A percentile compares a stretch with the other conserved stretches of the same genome.
Conservation (phyloP, 2,888 invertebrate genomes). For the Dasysyrphus albostriatus region DNA sequence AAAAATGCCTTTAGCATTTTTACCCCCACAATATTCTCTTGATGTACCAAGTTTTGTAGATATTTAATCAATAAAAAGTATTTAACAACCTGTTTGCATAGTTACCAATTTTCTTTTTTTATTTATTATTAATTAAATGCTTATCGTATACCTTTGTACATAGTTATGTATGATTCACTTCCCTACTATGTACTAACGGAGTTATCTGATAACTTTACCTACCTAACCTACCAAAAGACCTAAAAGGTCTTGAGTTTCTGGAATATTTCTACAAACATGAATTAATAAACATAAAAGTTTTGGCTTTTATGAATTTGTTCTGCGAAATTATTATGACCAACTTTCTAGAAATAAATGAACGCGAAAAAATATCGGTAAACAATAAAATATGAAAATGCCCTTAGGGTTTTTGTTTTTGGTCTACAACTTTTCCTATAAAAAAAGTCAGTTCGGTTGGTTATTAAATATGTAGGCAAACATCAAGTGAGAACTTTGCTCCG, state of each 20-base stretch:
- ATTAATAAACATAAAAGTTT: slow-evolving; percentile 45
- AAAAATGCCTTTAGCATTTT: background rate
- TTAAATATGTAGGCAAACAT: slow-evolving; percentile 31
- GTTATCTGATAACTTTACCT: slow-evolving; percentile 10
- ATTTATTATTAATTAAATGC: background rate
- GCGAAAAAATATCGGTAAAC: slow-evolving; percentile 41
- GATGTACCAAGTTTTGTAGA: background rate
- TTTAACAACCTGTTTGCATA: background rate
- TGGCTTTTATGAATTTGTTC: slow-evolving; percentile 19
- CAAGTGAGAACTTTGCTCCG: background rate
- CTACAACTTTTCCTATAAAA: slow-evolving; percentile 14
- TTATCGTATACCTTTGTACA: background rate
- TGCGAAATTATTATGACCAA: slow-evolving; percentile 22
- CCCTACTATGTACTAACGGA: background rate
- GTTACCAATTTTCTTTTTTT: background rate
- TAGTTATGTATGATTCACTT: background rate
- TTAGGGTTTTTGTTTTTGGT: background rate
- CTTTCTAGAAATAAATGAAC: background rate
- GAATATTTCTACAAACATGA: slow-evolving; percentile 3
- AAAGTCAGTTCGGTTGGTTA: slow-evolving; percentile 2
- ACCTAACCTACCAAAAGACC: too few relatives aligned
- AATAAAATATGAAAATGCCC: slow-evolving; percentile 25
- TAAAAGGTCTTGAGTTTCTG: slow-evolving; percentile 2
- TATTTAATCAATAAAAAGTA: background rate
- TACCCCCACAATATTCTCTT: background rate